phyloP scores from a whole-genome alignment of 2,113 vertebrate genomes.

The Hippocampus comes region DNA sequence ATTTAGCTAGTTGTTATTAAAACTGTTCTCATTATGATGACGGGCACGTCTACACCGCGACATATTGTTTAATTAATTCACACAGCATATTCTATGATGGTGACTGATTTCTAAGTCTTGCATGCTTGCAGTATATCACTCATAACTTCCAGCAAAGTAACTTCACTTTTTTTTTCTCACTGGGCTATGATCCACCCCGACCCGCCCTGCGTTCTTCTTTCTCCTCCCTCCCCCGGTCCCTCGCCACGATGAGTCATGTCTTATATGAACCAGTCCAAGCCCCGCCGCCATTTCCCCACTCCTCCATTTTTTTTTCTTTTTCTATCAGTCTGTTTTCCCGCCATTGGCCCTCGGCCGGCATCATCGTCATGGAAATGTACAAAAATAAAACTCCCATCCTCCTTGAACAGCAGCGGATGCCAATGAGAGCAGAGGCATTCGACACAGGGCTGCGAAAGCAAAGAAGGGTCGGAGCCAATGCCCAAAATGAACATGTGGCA shows the following conservation, averaged over 20 bases:
- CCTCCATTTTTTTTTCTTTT: slow-evolving; percentile 23
- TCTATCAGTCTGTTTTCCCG: slow-evolving; percentile 16
- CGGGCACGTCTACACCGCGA: not conserved
- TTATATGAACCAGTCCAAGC: slow-evolving; percentile 28
- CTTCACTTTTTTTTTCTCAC: slow-evolving; percentile 20
- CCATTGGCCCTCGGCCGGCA: slow-evolving; percentile 28
- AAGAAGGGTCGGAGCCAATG: not conserved
- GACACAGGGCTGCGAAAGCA: slow-evolving; percentile 1
- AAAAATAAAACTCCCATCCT: slow-evolving; percentile 31
- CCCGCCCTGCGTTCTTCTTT: slow-evolving; percentile 36
- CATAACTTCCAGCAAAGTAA: not conserved
- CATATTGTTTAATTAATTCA: not conserved
- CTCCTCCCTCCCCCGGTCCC: slow-evolving; percentile 42
- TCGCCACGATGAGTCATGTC: slow-evolving; percentile 58
- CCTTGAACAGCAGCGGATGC: slow-evolving; percentile 16
- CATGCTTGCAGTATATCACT: not conserved
- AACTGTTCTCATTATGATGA: not conserved
- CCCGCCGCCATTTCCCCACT: slow-evolving; percentile 30
- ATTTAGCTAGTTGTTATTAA: not conserved
- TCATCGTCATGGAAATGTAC: slow-evolving; percentile 49
- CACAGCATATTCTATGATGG: not conserved
- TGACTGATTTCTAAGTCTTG: not conserved
- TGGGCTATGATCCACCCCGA: slow-evolving; percentile 40
- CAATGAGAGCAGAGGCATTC: slow-evolving; percentile 6
- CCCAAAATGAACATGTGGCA: slow-evolving; percentile 20